Evolutionary conservation across 1,140 invertebrate genomes (phyloP), one percentile per base, ranked within the genome.

Genomic region (Theocolax elegans): DNA sequence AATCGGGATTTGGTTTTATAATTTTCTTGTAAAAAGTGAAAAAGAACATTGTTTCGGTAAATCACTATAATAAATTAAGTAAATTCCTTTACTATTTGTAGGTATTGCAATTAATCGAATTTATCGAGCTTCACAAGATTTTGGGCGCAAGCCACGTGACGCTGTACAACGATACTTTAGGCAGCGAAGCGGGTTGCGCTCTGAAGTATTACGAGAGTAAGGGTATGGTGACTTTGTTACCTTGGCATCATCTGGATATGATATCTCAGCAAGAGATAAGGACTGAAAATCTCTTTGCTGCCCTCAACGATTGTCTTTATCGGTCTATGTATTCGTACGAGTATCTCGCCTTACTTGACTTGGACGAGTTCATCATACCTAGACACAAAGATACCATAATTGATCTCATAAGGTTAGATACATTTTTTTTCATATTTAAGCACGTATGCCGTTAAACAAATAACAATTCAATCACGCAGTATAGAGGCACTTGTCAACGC

Each of bases 271-370:
- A 92, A 76, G 95, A 97, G 82, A 97, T 97, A 72, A 90, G 95
- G 71, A 97, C 96, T 0, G 95, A 97, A 81, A 95, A 94, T 2
- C 88, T 96, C 49, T 96, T 97, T 80, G 95, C 94, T 0, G 94
- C 95, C 0, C 89, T 97, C 44, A 97, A 98, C 83, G 95, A 98
- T 86, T 98, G 96, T 81, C 88, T 97, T 40, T 97, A 97, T 85
- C 87, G 96, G 72, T 93, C 92, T 23, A 95, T 97, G 92, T 92
- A 93, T 70, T 87, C 83, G 19, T 94, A 90, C 71, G 90, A 92
- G 42, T 95, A 94, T 83, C 87, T 96, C 13, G 89, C 95, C 1
- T 89, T 97, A 31, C 91, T 97, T 17, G 96, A 98, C 84, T 87
- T 97, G 60, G 96, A 98, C 79, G 96, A 98, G 83, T 94, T 94